These are phyloP conservation scores for Drosophila infuscata DNA, from an alignment of 2,888 invertebrate species.

Conservation along the genomic window DNA sequence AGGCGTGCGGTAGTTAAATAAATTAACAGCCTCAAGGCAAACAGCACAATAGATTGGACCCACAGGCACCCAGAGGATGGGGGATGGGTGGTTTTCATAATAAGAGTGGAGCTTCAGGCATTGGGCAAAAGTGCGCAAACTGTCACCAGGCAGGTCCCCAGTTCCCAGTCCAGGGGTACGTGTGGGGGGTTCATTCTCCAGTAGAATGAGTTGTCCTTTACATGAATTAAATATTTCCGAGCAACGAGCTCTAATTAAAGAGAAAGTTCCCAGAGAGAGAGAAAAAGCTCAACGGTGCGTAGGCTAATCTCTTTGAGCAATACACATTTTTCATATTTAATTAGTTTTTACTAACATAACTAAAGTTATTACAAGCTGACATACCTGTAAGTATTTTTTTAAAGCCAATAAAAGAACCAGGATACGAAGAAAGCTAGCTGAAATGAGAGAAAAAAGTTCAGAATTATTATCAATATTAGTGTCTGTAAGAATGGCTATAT, in stretches of 20 bases:
- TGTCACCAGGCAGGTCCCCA: slow-evolving; percentile 37
- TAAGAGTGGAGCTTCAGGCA: slow-evolving; percentile 14
- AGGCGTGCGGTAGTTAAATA: slow-evolving; percentile 71
- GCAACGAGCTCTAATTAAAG: slow-evolving; percentile 51
- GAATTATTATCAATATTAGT: not conserved
- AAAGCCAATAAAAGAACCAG: not conserved
- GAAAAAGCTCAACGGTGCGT: not conserved
- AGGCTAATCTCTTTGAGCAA: not conserved
- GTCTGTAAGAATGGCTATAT: too few species aligned
- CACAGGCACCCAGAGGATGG: not conserved
- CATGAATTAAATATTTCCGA: slow-evolving; percentile 60
- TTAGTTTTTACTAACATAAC: not conserved
- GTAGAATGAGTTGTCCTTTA: slow-evolving; percentile 34
- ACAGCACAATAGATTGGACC: slow-evolving; percentile 14
- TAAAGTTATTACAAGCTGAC: not conserved
- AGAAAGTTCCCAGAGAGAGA: slow-evolving; percentile 9
- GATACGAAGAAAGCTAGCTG: not conserved
- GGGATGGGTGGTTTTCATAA: slow-evolving; percentile 5
- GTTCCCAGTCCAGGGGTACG: not conserved
- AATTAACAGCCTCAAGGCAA: slow-evolving; percentile 67
- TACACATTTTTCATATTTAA: not conserved
- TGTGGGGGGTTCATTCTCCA: not conserved
- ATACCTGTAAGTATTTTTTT: not conserved
- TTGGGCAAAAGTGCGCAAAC: slow-evolving; percentile 21
- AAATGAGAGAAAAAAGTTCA: not conserved